Evolutionary conservation across 92 coral and sea anemone species (phyloP), one percentile per base, ranked within the genome.

Genomic region (Paramuricea clavata): DNA sequence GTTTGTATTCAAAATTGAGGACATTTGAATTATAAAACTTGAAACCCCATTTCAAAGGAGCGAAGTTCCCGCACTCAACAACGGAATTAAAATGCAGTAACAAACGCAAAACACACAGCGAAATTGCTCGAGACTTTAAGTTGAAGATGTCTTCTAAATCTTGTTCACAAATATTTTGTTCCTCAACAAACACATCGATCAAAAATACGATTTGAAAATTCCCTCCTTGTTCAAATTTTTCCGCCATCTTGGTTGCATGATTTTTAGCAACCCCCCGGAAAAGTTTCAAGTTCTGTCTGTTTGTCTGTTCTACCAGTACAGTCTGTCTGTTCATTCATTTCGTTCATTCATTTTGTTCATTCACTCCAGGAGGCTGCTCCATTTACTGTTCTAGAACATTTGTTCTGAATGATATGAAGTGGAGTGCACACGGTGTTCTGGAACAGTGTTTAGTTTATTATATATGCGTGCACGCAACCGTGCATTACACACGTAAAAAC

Each of bases 21-120:
- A 94, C 80, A 60, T 82, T 85, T 9, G 99, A 97, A 54, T 85
- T 91, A 82, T 92, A 97, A 76, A 94, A 94, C 54, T 97, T 94
- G 85, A 84, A 94, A 28, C 99, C 99, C 99, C 99, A 97, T 43
- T 13, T 36, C 32, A 79, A 61, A 34, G 82, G 26, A n/a, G 64
- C n/a, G 0, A 17, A 31, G 32, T 60, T 59, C 13, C 44, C 47
- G 16, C 30, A 22, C 57, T 60, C 74, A 1, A 33, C 12, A 33
- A 31, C 12, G 43, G 72, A 32, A 59, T 85, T 81, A 89, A 94
- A 91, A 70, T 94, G 92, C 54, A 92, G 83, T 44, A 97, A 86
- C 15, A 97, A 70, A 61, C 91, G 89, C 47, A 97, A 76, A 12
- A 89, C 93, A 82, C 97, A 94, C 80, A 94, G 88, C 64, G 95